phyloP scores from a whole-genome alignment of 2,113 vertebrate genomes.

The Myiopsitta monachus region DNA sequence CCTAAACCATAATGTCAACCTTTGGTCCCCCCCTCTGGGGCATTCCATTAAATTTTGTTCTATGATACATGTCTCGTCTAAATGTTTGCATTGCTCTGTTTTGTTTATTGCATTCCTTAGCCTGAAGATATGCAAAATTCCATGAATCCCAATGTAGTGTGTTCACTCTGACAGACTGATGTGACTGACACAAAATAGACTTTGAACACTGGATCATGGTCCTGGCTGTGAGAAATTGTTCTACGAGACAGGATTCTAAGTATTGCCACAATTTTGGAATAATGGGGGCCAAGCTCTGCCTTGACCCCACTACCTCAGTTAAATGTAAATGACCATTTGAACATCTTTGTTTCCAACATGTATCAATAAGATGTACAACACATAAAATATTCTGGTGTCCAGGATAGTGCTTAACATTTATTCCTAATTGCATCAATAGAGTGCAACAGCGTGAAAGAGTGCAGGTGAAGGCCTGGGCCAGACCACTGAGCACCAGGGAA shows the following conservation, averaged over 20 bases:
- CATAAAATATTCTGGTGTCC: background rate
- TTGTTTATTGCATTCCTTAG: conserved; percentile 34
- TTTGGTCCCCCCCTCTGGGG: conserved; percentile 1
- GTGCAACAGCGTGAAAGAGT: background rate
- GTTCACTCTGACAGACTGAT: background rate
- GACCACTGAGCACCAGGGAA: background rate
- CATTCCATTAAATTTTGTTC: conserved; percentile 39
- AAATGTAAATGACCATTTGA: background rate
- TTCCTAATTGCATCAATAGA: background rate
- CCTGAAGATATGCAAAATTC: conserved; percentile 26
- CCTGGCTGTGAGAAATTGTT: background rate
- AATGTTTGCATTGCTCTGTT: background rate
- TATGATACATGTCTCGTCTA: background rate
- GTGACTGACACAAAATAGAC: background rate
- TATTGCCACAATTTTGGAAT: background rate
- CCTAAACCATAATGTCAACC: background rate
- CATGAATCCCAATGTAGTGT: background rate
- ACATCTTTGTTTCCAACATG: background rate
- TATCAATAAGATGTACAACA: background rate
- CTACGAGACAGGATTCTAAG: background rate
- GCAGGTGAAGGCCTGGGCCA: background rate
- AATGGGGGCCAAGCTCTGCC: background rate
- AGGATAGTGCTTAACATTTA: background rate
- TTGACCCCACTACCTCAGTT: background rate
- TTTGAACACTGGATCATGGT: background rate